Percentiles rank a stretch among this genome's conserved stretches.
Evolutionary conservation across 2,888 invertebrate species (phyloP).

Genomic region (Chorisops tibialis): DNA sequence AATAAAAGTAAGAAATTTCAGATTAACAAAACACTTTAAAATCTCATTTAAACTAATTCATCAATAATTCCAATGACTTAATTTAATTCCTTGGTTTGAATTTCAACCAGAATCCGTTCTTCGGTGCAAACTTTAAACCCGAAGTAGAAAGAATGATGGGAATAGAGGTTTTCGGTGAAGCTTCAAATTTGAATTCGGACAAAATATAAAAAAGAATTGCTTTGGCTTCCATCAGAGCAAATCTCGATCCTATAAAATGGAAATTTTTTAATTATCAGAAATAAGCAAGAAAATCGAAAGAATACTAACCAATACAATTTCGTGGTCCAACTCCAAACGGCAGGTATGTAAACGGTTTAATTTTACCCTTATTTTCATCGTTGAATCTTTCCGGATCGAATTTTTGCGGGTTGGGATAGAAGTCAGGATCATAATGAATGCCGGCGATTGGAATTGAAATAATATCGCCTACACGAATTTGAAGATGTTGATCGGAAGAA

Average conservation of each 20-base stretch:
- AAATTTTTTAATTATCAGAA: too few relatives aligned
- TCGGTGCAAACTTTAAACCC: conserved; percentile 40
- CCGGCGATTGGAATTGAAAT: conserved; percentile 51
- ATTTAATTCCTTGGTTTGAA: conserved; percentile 34
- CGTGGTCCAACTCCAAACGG: conserved; percentile 62
- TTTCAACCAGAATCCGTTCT: conserved; percentile 41
- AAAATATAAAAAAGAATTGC: conserved; percentile 44
- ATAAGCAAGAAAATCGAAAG: too few relatives aligned
- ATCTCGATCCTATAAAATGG: conserved; percentile 42
- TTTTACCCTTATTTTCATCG: conserved; percentile 56
- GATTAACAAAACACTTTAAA: too few relatives aligned
- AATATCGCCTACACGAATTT: conserved; percentile 42
- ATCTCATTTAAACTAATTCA: too few relatives aligned
- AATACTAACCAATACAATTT: conserved; percentile 50
- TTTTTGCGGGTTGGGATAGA: conserved; percentile 56
- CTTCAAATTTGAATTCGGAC: conserved; percentile 41
- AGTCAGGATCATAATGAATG: conserved; percentile 55
- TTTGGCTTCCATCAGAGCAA: conserved; percentile 48
- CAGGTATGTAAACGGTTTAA: conserved; percentile 53
- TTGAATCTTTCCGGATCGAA: conserved; percentile 61
- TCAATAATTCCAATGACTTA: too few relatives aligned
- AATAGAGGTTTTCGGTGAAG: conserved; percentile 40
- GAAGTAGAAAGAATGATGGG: conserved; percentile 40
- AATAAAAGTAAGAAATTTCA: too few relatives aligned
- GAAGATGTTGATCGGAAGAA: conserved; percentile 37